phyloP scores from a whole-genome alignment of 2,797 vertebrate species.

The Steatocranus sp. region DNA sequence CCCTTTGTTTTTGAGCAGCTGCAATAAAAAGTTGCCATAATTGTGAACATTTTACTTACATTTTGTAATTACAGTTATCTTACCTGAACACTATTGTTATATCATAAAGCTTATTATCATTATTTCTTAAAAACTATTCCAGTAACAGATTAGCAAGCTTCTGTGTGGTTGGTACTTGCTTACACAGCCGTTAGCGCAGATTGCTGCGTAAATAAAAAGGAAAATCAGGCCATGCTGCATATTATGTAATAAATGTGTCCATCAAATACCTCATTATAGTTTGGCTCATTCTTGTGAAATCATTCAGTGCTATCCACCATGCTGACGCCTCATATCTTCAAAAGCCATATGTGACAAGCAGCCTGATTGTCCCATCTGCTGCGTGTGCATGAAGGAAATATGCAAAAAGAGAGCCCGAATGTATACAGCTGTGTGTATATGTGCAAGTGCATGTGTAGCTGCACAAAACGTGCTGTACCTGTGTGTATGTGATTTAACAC shows the following conservation, averaged over 20 bases:
- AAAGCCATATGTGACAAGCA: conserved; percentile 3
- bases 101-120: not conserved
- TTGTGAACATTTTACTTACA: not conserved
- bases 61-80: not conserved
- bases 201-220: not conserved
- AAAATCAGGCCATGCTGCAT: not conserved
- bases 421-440: not conserved
- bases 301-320: not conserved
- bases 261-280: conserved; percentile 11
- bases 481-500: not conserved
- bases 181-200: not conserved
- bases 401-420: not conserved
- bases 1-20: not conserved
- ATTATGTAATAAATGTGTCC: not conserved
- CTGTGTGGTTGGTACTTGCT: not conserved
- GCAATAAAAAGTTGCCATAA: not conserved
- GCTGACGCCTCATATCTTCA: conserved; percentile 13
- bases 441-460: not conserved
- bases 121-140: not conserved
- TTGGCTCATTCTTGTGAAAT: not conserved
- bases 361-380: conserved; percentile 2
- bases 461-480: not conserved
- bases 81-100: not conserved
- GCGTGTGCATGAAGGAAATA: not conserved
- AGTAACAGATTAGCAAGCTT: not conserved